These are phyloP conservation scores for Perca flavescens DNA, from an alignment of 2,113 vertebrate genomes.

Conservation along the genomic window DNA sequence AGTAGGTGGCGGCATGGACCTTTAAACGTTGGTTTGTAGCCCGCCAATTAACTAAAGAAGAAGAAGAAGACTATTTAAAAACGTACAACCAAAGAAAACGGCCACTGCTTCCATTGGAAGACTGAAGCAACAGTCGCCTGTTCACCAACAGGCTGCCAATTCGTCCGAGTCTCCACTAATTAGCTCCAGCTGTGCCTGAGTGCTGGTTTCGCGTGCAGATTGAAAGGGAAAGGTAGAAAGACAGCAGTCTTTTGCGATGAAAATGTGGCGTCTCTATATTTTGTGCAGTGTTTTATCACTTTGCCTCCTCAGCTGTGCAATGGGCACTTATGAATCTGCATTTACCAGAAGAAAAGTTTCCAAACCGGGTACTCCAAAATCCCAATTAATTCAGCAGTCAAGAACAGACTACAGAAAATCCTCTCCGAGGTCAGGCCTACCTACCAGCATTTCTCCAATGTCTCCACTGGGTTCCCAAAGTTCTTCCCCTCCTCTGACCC, in stretches of 20 bases:
- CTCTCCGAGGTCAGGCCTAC: background rate
- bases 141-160: background rate
- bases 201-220: slow-evolving; percentile 23
- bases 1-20: too few relatives aligned
- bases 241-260: slow-evolving; percentile 61
- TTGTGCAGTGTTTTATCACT: slow-evolving; percentile 56
- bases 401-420: background rate
- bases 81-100: background rate
- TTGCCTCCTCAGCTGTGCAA: slow-evolving; percentile 1
- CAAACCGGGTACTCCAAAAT: background rate
- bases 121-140: rapidly evolving
- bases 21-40: too few relatives aligned
- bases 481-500: background rate
- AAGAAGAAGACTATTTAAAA: background rate
- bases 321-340: slow-evolving; percentile 9
- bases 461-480: background rate
- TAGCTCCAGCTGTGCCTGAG: slow-evolving; percentile 57
- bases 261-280: slow-evolving; percentile 52
- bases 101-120: background rate
- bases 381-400: background rate
- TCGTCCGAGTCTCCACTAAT: slow-evolving; percentile 36
- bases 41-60: too few relatives aligned
- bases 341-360: slow-evolving; percentile 1
- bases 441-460: background rate
- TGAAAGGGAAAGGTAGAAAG: background rate